Evolutionary conservation across 2,888 invertebrate species (phyloP).

Genomic region (Eledona agricola): DNA sequence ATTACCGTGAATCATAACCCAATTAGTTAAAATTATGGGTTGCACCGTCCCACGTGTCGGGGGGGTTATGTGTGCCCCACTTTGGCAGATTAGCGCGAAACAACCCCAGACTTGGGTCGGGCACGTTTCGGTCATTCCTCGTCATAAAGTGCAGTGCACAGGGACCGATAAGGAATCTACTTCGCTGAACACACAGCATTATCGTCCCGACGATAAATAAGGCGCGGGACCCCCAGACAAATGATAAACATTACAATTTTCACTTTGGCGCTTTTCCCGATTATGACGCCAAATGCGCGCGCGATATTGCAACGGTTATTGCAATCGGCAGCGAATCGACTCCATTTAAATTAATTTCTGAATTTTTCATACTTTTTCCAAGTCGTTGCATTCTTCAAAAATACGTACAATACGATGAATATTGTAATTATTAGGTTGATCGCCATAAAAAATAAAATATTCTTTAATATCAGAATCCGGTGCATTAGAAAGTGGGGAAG

Average conservation of each 20-base stretch:
- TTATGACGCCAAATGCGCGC: conserved; percentile 49
- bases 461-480: too few relatives aligned
- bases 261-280: conserved; percentile 50
- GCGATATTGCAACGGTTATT: conserved; percentile 49
- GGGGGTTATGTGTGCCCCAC: conserved; percentile 18
- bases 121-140: conserved; percentile 52
- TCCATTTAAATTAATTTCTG: conserved; percentile 24
- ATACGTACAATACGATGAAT: too few relatives aligned
- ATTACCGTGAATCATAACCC: conserved; percentile 34
- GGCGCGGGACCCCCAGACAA: conserved; percentile 39
- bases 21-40: conserved; percentile 43
- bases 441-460: too few relatives aligned
- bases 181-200: conserved; percentile 49
- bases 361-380: too few relatives aligned
- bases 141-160: conserved; percentile 45
- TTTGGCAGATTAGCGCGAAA: conserved; percentile 20
- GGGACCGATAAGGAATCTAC: conserved; percentile 48
- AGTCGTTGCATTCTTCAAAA: too few relatives aligned
- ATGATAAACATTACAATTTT: conserved; percentile 54
- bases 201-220: conserved; percentile 49
- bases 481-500: too few relatives aligned
- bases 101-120: conserved; percentile 37
- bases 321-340: conserved; percentile 47
- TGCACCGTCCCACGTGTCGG: conserved; percentile 14
- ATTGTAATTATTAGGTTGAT: too few relatives aligned